Percentiles rank a stretch among this genome's conserved stretches.
Conservation (phyloP, 2,797 vertebrate genomes). For the Halcyon chelicuti region DNA sequence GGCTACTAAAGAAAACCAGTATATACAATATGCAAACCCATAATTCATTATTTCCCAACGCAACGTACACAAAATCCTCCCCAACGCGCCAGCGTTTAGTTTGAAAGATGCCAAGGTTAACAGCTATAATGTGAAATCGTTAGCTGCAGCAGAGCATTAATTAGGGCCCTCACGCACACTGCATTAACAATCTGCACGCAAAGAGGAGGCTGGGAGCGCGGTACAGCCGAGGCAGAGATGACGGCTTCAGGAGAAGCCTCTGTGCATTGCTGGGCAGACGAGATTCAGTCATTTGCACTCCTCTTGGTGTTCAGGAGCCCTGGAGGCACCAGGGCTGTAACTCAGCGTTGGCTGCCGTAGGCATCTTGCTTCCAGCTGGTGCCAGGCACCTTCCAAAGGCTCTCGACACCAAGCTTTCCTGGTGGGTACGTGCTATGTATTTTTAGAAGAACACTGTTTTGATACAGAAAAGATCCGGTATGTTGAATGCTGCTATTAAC, state of each 20-base stretch:
- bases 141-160: conserved; percentile 65
- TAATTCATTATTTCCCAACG: neutral
- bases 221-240: neutral
- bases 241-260: neutral
- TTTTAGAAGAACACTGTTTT: neutral
- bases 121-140: conserved; percentile 59
- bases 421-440: neutral
- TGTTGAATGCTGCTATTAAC: rapidly evolving
- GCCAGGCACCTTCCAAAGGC: neutral
- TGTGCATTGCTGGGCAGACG: neutral
- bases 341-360: neutral
- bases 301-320: neutral
- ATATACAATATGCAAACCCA: conserved; percentile 1
- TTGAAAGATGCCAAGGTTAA: conserved; percentile 60
- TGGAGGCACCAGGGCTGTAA: neutral
- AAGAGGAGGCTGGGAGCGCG: neutral
- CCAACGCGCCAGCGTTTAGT: neutral
- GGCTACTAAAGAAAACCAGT: neutral
- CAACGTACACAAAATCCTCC: conserved; percentile 16
- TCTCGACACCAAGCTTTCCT: rapidly evolving
- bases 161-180: conserved; percentile 60
- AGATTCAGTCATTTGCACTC: neutral
- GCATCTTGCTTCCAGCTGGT: neutral
- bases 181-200: conserved; percentile 59
- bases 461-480: neutral